Percentiles rank a stretch among this genome's conserved stretches.
phyloP scores from a whole-genome alignment of 2,888 invertebrate species.

The Anagyrus pseudococci region DNA sequence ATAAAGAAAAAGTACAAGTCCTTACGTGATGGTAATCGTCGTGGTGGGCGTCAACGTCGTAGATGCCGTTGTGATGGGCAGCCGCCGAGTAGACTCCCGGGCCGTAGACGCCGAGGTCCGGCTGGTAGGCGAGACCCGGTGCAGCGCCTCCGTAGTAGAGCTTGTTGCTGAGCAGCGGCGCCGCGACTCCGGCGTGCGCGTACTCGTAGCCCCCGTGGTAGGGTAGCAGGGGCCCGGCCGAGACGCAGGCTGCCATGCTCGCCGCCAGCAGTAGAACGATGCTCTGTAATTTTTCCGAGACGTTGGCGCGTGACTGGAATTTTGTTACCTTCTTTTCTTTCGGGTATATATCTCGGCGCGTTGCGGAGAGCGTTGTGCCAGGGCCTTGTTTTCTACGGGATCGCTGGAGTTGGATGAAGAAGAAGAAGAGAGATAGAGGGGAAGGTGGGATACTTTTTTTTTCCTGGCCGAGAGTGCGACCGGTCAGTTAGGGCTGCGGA shows the following conservation, averaged over 20 bases:
- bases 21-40: slow-evolving; percentile 44
- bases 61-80: slow-evolving; percentile 19
- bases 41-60: slow-evolving; percentile 1
- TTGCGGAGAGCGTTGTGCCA: too few species aligned
- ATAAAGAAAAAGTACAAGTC: slow-evolving; percentile 5
- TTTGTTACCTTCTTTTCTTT: too few species aligned
- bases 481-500: too few species aligned
- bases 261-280: slow-evolving; percentile 20
- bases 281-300: slow-evolving; percentile 23
- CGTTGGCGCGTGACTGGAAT: too few species aligned
- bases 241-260: too few species aligned
- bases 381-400: too few species aligned
- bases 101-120: slow-evolving; percentile 3
- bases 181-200: neutral
- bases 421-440: too few species aligned
- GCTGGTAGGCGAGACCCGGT: slow-evolving; percentile 10
- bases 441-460: too few species aligned
- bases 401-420: too few species aligned
- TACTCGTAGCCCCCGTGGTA: neutral
- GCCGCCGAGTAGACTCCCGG: slow-evolving; percentile 15
- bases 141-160: slow-evolving; percentile 23
- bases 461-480: too few species aligned
- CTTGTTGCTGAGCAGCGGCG: slow-evolving; percentile 1
- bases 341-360: too few species aligned
- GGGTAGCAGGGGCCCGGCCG: too few species aligned